These are phyloP conservation scores for Flabesymbios commensalis DNA, from an alignment of 2,888 invertebrate species.

Conservation along the genomic window DNA sequence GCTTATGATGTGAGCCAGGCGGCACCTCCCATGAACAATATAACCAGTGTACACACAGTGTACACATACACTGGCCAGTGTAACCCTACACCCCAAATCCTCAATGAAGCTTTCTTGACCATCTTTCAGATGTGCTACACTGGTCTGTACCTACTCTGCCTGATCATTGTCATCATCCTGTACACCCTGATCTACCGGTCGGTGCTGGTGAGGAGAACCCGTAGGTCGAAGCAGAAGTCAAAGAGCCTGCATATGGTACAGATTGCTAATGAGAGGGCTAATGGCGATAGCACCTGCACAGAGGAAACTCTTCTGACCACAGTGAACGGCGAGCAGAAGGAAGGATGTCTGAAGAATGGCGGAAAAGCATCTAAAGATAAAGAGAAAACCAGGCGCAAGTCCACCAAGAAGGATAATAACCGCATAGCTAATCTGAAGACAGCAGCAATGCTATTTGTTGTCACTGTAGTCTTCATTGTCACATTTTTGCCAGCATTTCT, in stretches of 20 bases:
- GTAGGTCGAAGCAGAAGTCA: constrained; percentile 29
- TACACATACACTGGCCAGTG: constrained; percentile 45
- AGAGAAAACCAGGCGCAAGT: constrained; percentile 25
- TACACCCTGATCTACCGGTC: constrained; percentile 56
- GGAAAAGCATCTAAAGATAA: constrained; percentile 31
- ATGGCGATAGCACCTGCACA: constrained; percentile 8
- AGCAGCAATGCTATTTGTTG: constrained; percentile 59
- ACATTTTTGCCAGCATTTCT: constrained; percentile 56
- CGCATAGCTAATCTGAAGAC: constrained; percentile 53
- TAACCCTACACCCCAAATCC: constrained; percentile 34
- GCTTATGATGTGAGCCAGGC: no score
- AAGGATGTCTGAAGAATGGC: neutral
- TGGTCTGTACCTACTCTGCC: constrained; percentile 49
- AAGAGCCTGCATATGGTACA: constrained; percentile 23
- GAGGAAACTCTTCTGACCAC: constrained; percentile 35
- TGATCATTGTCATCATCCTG: constrained; percentile 54
- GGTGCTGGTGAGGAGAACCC: constrained; percentile 38
- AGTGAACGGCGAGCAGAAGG: constrained; percentile 1
- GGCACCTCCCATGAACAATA: no score
- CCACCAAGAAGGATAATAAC: constrained; percentile 31
- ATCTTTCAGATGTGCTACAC: constrained; percentile 54
- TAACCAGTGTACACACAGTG: no score
- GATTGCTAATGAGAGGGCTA: constrained; percentile 10
- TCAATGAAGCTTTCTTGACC: constrained; percentile 38
- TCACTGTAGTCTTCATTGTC: constrained; percentile 55